Conservation (phyloP, 2,797 vertebrate genomes). For the Oryzias sinensis region DNA sequence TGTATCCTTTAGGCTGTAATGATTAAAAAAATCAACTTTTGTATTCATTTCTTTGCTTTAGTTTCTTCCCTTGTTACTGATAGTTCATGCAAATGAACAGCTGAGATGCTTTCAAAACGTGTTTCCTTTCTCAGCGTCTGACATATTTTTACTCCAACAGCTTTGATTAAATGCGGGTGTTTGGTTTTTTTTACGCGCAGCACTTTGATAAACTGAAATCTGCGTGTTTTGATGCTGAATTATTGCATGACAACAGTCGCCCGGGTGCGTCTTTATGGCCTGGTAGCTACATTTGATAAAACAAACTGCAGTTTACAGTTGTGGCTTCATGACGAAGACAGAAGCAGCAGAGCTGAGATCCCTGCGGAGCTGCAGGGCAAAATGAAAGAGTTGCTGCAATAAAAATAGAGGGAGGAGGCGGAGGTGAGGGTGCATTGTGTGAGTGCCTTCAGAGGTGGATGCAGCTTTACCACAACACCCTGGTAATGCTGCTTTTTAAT, state of each 20-base stretch:
- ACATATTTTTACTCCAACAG: no score
- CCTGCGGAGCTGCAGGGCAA: constrained; percentile 24
- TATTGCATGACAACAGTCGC: constrained; percentile 20
- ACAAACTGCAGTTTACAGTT: constrained; percentile 15
- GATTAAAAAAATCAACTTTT: no score
- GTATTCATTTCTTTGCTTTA: no score
- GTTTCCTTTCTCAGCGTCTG: no score
- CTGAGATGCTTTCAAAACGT: no score
- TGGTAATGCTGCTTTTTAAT: constrained; percentile 31
- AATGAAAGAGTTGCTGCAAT: constrained; percentile 23
- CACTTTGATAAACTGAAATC: constrained; percentile 19
- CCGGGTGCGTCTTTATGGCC: constrained; percentile 21
- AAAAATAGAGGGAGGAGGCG: constrained; percentile 30
- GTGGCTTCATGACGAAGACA: constrained; percentile 8
- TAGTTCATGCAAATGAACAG: no score
- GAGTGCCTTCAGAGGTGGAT: constrained; percentile 16
- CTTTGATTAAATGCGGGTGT: background rate
- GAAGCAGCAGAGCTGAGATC: constrained; percentile 12
- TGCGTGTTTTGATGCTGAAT: constrained; percentile 17
- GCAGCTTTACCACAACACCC: constrained; percentile 20
- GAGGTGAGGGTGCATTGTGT: constrained; percentile 14
- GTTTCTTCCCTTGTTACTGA: no score
- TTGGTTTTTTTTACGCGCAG: background rate
- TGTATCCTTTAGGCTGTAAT: no score
- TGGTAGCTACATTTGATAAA: constrained; percentile 12